Evolutionary conservation across 1,140 invertebrate species (phyloP).

Genomic region (Drosophila erecta): DNA sequence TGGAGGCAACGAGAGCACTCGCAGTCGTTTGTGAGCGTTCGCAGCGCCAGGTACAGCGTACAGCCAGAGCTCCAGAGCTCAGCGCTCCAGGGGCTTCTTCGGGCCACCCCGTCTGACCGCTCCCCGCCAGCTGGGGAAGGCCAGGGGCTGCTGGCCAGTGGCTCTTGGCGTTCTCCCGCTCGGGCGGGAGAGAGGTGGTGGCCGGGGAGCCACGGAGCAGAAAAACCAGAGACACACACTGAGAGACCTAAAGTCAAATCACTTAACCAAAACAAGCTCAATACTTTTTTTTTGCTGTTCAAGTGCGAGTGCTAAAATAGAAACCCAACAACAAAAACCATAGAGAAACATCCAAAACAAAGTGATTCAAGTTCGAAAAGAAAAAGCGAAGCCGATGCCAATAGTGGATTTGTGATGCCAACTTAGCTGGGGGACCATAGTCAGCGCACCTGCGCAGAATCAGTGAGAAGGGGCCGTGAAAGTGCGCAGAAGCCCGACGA

Average conservation of each 20-base stretch:
- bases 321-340: constrained; percentile 22
- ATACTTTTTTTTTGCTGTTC: constrained; percentile 53
- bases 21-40: constrained; percentile 81
- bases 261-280: constrained; percentile 14
- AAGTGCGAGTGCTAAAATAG: constrained; percentile 25
- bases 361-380: constrained; percentile 14
- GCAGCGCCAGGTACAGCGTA: constrained; percentile 74
- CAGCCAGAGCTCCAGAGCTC: constrained; percentile 17
- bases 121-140: not conserved
- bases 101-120: not conserved
- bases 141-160: constrained; percentile 5
- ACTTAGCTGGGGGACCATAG: constrained; percentile 12
- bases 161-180: constrained; percentile 2
- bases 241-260: constrained; percentile 9
- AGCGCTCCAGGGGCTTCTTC: constrained; percentile 13
- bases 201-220: constrained; percentile 1
- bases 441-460: constrained; percentile 12
- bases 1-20: constrained; percentile 53
- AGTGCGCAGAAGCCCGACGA: constrained; percentile 12
- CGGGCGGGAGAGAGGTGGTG: not conserved
- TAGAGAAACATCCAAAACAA: constrained; percentile 19
- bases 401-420: constrained; percentile 56
- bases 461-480: not conserved
- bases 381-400: constrained; percentile 20
- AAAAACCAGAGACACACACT: constrained; percentile 8